Evolutionary conservation across 2,797 vertebrate species (phyloP).

Genomic region (Sphenodon punctatus): DNA sequence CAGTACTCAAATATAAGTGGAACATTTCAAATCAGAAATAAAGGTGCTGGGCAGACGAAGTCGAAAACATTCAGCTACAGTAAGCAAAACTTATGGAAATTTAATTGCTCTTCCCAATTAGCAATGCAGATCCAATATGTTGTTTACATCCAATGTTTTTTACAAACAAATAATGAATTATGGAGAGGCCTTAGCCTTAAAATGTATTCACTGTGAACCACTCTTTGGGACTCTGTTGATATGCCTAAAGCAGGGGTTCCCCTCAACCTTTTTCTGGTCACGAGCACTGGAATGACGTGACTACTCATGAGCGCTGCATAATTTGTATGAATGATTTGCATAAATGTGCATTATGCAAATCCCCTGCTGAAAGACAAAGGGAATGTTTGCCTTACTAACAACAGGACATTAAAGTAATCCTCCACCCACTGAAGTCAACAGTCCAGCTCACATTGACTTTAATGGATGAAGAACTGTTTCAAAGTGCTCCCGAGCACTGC

Average conservation of each 20-base stretch:
- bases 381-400: too few relatives aligned
- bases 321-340: too few relatives aligned
- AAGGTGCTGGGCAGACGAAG: background rate
- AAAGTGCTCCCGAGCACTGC: too few relatives aligned
- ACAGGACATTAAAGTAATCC: too few relatives aligned
- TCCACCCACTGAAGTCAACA: too few relatives aligned
- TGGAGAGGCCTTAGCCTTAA: background rate
- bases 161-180: background rate
- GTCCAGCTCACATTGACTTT: too few relatives aligned
- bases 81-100: background rate
- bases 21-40: background rate
- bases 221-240: background rate
- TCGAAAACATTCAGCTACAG: background rate
- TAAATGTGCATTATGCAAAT: too few relatives aligned
- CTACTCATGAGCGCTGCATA: too few relatives aligned
- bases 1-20: background rate
- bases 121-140: background rate
- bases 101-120: background rate
- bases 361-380: too few relatives aligned
- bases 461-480: too few relatives aligned
- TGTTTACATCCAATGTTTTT: background rate
- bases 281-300: too few relatives aligned
- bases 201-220: constrained; percentile 3
- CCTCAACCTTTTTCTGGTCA: too few relatives aligned
- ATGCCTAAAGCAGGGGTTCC: background rate